Evolutionary conservation across 2,888 invertebrate genomes (phyloP), one percentile per base, ranked within the genome.

Genomic region (Drosophila merina): DNA sequence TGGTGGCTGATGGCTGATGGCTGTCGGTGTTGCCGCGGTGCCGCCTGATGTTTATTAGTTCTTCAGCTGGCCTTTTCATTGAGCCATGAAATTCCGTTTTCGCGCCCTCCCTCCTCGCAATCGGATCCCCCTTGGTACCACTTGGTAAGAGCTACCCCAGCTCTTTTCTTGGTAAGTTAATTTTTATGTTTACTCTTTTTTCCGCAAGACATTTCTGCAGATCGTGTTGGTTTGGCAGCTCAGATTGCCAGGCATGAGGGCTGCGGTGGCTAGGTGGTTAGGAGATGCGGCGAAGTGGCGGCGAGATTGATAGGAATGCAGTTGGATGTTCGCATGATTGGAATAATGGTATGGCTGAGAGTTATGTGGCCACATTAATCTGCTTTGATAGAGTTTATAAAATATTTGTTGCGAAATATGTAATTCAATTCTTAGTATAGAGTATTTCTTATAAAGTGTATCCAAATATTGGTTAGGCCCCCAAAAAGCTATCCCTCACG

Each of bases 21-120:
- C 66, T 51, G 48, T 50, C 55, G 57, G 71, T 70, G 80, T 71
- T 63, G 58, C 47, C 52, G 66, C 38, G 80, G 67, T 63, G 58
- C 48, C 52, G 66, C 38, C 51, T 62, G 55, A 72, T 64, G 87
- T 84, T 86, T 88, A 84, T 86, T 86, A 71, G 81, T 84, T 84
- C 87, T 80, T 74, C 70, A 63, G 83, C 73, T 70, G 59, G 51
- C 58, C 62, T 59, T 87, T 76, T 84, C 79, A 86, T 75, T 88
- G 78, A 68, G 82, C 82, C 88, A 84, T 86, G 81, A 86, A 82
- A 86, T 73, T 44, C 66, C 62, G 77, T 77, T 80, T 86, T 72
- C 71, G 50, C 45, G 28, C 50, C 42, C 44, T 10, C 50, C 42
- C 44, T 10, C 10, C 26, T 28, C 42, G 10, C 9, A n/a, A 20